Base-by-base conservation (phyloP, 1,140 invertebrate species). In the Drosophila aff. region DNA sequence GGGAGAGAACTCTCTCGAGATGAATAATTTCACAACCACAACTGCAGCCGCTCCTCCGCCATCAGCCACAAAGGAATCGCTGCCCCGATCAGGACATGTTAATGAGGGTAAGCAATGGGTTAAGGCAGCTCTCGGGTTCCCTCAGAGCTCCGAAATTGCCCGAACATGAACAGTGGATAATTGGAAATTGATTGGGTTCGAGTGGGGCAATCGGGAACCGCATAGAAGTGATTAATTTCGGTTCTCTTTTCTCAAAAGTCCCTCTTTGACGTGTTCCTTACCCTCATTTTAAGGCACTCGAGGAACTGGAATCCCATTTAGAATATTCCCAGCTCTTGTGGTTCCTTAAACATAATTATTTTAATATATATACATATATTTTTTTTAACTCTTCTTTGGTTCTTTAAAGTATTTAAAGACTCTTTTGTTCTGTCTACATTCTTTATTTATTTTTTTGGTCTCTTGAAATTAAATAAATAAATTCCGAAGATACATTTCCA, bases 1-100 rank as follows among this genome's bases (percentile, higher is more conserved):
- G 36, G 41, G 44, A 65, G 47, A 47, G 82, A 21, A 23, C 53
- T 38, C 36, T 23, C 53, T 40, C 15, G 53, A 80, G 62, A 92
- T 92, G 91, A 92, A 92, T 80, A 92, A 92, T 87, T 92, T 92
- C 58, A 91, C 91, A 79, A 92, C 86, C 71, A 87, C 91, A 78
- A 86, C 85, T 58, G 86, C 85, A 53, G 68, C 85, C 33, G 76
- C 79, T 78, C 78, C 75, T 62, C 75, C 75, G 41, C 55, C 71
- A 16, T 41, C 69, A 46, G 66, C 76, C 41, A 86, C 84, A 74
- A 90, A 89, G 79, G 91, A 92, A 83, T 60, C 87, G 55, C 75
- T 92, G 76, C 91, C 91, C 57, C 81, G 91, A 86, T 86, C 75
- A 67, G 91, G 91, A 74, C 91, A 92, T 81, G 91, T 92, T 83